Evolutionary conservation across 2,797 vertebrate species (phyloP).

Genomic region (Emydoidea blandingii): DNA sequence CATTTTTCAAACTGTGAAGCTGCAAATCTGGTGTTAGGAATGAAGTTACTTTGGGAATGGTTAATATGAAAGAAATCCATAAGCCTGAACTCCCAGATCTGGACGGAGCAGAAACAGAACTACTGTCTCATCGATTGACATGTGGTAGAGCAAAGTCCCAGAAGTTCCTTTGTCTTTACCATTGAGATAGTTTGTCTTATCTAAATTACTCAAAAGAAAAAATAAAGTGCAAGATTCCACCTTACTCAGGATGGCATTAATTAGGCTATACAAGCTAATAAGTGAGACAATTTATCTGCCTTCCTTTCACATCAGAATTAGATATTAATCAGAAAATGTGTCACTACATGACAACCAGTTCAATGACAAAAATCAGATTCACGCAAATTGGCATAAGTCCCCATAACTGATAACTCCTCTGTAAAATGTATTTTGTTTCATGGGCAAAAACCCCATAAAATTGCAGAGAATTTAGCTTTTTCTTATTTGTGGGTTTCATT

Average conservation of each 20-base stretch:
- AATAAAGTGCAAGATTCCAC: not conserved
- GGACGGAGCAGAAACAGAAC: not conserved
- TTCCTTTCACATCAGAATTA: slow-evolving; percentile 4
- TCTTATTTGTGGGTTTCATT: not conserved
- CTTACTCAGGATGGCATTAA: not conserved
- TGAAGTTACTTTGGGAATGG: not conserved
- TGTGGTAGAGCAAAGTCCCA: not conserved
- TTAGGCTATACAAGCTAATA: not conserved
- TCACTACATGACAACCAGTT: slow-evolving; percentile 21
- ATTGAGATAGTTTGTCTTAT: not conserved
- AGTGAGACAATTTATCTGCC: not conserved
- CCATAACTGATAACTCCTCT: not conserved
- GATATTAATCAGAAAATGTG: slow-evolving; percentile 32
- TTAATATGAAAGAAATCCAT: not conserved
- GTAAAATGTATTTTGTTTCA: not conserved
- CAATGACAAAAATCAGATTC: not conserved
- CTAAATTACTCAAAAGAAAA: not conserved
- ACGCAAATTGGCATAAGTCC: not conserved
- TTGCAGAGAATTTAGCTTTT: not conserved
- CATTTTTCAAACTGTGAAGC: not conserved
- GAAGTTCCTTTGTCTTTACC: not conserved
- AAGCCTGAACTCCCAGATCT: not conserved
- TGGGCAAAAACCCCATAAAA: not conserved
- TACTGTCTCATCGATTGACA: not conserved
- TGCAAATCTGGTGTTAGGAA: not conserved